A percentile compares a stretch with the other conserved stretches of the same genome.
Conservation (phyloP, 2,888 invertebrate species). For the Escarpia spicata region DNA sequence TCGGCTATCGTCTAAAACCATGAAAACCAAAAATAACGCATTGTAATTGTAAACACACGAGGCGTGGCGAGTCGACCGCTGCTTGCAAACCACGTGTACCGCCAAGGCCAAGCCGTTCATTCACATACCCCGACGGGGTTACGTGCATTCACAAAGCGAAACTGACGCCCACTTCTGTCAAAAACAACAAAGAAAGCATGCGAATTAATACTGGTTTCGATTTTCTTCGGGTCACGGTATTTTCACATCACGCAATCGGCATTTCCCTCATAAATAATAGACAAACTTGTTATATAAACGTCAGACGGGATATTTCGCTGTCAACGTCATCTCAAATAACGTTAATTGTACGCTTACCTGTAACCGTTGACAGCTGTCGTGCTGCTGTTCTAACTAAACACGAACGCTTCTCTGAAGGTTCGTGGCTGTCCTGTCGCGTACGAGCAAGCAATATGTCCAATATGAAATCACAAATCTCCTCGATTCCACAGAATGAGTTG, state of each 20-base stretch:
- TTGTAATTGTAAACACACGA: background rate
- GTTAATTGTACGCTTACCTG: slow-evolving; percentile 1
- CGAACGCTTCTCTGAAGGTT: background rate
- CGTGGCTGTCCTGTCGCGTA: background rate
- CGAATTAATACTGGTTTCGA: background rate
- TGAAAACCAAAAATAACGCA: background rate
- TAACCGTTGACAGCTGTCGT: background rate
- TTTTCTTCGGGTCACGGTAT: background rate
- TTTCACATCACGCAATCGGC: background rate
- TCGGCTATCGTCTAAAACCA: background rate
- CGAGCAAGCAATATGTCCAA: slow-evolving; percentile 21
- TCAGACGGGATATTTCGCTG: background rate
- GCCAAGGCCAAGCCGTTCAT: background rate
- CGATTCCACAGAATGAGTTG: slow-evolving; percentile 30
- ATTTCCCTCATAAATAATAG: background rate
- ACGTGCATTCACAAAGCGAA: background rate
- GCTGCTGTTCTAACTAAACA: background rate
- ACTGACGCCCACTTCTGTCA: background rate
- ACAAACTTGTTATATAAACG: background rate
- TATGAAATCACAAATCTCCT: slow-evolving; percentile 22
- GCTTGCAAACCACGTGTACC: background rate
- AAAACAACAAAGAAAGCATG: background rate
- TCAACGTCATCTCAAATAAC: background rate
- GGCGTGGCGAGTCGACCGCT: background rate
- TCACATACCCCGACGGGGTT: background rate